phyloP scores from a whole-genome alignment of 2,888 invertebrate genomes.

The Cryptosula pallasiana region DNA sequence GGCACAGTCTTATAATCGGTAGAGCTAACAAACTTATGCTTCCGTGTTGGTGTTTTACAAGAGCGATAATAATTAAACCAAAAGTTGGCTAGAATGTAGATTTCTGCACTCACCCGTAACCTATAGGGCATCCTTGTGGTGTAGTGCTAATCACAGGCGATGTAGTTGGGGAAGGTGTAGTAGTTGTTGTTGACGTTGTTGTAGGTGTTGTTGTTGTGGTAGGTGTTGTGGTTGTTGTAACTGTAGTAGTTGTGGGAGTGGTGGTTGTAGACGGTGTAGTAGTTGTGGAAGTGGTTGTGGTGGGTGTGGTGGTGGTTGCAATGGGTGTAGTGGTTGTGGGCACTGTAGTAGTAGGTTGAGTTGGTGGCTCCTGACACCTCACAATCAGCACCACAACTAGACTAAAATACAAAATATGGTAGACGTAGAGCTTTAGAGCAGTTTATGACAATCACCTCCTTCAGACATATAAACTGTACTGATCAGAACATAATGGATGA shows the following conservation, averaged over 20 bases:
- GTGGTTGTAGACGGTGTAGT: conserved; percentile 8
- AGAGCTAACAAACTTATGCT: no score
- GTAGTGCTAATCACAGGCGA: background rate
- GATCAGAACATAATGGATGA: no score
- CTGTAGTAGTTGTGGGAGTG: background rate
- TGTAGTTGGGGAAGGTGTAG: conserved; percentile 2
- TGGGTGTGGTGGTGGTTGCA: background rate
- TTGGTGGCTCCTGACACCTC: background rate
- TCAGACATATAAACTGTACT: no score
- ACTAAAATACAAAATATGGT: conserved; percentile 7
- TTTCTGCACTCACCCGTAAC: conserved; percentile 1
- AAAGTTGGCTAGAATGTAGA: no score
- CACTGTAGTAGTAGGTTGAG: background rate
- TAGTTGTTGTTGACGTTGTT: background rate
- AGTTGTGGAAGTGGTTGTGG: background rate
- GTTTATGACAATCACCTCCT: no score
- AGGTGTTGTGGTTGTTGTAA: background rate
- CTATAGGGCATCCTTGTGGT: background rate
- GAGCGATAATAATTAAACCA: no score
- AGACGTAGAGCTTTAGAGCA: no score
- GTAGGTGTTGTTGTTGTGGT: conserved; percentile 4
- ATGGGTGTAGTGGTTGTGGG: background rate
- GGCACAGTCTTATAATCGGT: no score
- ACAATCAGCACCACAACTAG: background rate
- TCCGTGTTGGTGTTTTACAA: no score